phyloP scores from a whole-genome alignment of 2,888 invertebrate species.

The Lasioglossum morio region DNA sequence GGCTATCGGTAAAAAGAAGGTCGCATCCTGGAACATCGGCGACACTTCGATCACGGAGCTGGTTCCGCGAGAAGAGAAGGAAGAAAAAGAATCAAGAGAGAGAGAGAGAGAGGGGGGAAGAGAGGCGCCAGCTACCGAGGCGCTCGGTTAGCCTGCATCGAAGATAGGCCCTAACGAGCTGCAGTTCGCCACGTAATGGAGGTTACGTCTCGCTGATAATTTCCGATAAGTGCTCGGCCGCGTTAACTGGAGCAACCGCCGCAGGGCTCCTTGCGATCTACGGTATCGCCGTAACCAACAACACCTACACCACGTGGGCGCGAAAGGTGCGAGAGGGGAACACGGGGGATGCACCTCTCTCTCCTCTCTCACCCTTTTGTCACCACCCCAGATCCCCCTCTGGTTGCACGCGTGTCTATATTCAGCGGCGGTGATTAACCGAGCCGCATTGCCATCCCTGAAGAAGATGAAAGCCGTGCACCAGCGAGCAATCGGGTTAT shows the following conservation, averaged over 20 bases:
- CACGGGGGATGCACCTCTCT: not conserved
- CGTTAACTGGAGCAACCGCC: constrained; percentile 80
- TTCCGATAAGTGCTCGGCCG: constrained; percentile 83
- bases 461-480: constrained; percentile 62
- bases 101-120: not conserved
- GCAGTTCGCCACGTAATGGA: constrained; percentile 77
- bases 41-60: constrained; percentile 21
- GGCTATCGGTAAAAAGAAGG: constrained; percentile 20
- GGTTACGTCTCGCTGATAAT: constrained; percentile 83
- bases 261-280: constrained; percentile 62
- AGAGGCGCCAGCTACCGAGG: constrained; percentile 9
- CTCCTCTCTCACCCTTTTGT: not conserved
- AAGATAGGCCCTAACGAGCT: constrained; percentile 75
- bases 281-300: constrained; percentile 51
- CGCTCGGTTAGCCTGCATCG: constrained; percentile 72
- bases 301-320: constrained; percentile 56
- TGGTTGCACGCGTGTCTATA: constrained; percentile 44
- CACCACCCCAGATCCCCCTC: constrained; percentile 37
- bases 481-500: constrained; percentile 64
- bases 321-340: constrained; percentile 13
- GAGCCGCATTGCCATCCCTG: constrained; percentile 50
- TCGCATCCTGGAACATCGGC: constrained; percentile 20
- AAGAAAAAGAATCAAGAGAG: not conserved
- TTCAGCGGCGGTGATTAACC: constrained; percentile 58
- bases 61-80: not conserved